Evolutionary conservation across 2,113 vertebrate genomes (phyloP).

Genomic region (Embiotoca jacksoni): DNA sequence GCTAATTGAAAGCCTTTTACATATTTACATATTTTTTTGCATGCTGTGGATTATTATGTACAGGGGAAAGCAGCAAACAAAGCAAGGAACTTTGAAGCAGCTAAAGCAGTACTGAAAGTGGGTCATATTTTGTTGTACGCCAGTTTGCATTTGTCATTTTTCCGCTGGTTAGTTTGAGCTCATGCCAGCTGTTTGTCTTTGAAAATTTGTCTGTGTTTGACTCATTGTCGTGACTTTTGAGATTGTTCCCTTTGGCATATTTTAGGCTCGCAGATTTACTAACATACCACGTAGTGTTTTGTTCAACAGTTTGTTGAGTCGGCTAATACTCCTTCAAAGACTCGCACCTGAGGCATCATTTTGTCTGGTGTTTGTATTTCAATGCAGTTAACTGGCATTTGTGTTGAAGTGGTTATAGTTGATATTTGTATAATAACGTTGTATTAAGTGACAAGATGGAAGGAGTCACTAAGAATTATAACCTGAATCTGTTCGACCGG

Average conservation of each 20-base stretch:
- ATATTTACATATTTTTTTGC: neutral
- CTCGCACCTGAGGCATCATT: neutral
- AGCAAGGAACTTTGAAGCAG: constrained; percentile 6
- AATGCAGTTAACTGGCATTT: neutral
- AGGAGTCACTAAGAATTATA: too few relatives aligned
- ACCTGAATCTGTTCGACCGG: too few relatives aligned
- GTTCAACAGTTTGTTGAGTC: neutral
- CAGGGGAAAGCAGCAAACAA: constrained; percentile 21
- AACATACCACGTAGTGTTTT: neutral
- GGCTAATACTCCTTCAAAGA: neutral
- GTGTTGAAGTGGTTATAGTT: neutral
- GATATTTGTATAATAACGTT: too few relatives aligned
- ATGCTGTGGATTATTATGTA: constrained; percentile 8
- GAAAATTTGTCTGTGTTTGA: constrained; percentile 15
- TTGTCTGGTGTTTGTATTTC: neutral
- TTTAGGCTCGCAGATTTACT: neutral
- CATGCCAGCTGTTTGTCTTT: constrained; percentile 38
- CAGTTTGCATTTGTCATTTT: constrained; percentile 23
- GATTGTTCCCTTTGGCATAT: constrained; percentile 6
- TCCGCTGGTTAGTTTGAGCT: constrained; percentile 12
- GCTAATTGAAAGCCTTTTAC: constrained; percentile 21
- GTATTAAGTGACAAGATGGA: too few relatives aligned
- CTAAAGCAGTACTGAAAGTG: constrained; percentile 15
- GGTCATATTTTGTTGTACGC: constrained; percentile 29
- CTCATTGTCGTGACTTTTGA: constrained; percentile 11